phyloP scores from a whole-genome alignment of 2,888 invertebrate species.

The Ecliptopera silaceata region DNA sequence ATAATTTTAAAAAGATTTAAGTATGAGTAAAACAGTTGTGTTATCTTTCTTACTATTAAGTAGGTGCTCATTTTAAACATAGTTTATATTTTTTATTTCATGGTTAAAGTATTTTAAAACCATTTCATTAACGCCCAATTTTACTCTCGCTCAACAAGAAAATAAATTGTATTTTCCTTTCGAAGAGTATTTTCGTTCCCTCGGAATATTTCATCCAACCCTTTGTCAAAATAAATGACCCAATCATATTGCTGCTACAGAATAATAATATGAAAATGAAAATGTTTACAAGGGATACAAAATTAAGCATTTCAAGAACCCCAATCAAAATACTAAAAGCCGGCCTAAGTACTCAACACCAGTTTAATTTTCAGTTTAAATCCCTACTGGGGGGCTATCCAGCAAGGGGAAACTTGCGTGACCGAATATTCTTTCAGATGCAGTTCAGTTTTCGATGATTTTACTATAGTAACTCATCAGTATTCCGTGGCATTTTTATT shows the following conservation, averaged over 20 bases:
- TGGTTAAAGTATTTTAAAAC: too few species aligned
- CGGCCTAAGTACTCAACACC: constrained; percentile 25
- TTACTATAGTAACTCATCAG: too few species aligned
- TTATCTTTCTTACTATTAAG: too few species aligned
- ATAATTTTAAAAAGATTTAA: too few species aligned
- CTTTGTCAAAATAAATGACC: background rate
- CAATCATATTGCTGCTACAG: background rate
- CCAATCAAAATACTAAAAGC: constrained; percentile 26
- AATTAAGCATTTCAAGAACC: constrained; percentile 20
- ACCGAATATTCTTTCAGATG: too few species aligned
- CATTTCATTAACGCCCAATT: too few species aligned
- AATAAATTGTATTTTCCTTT: background rate
- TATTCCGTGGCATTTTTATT: too few species aligned
- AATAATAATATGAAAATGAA: constrained; percentile 23
- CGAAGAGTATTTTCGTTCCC: background rate
- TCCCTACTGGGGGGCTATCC: too few species aligned
- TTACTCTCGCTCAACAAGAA: background rate
- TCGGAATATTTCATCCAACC: constrained; percentile 2
- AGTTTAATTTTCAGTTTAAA: constrained; percentile 38
- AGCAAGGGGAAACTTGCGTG: too few species aligned
- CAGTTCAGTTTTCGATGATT: too few species aligned
- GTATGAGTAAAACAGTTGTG: too few species aligned
- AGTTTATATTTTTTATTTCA: constrained; percentile 7
- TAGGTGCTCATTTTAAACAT: too few species aligned
- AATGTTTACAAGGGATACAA: constrained; percentile 20